Base-by-base conservation (phyloP, 2,113 vertebrate species). In the Pyxicephalus adspersus region DNA sequence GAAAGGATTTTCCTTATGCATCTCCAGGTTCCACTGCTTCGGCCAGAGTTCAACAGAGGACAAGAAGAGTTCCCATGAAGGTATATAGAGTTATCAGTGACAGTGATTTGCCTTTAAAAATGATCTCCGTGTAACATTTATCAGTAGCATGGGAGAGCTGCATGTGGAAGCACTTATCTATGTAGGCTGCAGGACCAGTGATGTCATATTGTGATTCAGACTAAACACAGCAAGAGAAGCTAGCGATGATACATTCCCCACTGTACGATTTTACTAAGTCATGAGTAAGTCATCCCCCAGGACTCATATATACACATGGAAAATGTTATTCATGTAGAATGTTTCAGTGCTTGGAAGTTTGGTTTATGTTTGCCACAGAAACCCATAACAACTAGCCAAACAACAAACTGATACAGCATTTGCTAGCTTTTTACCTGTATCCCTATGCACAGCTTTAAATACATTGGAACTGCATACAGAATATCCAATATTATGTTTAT, bases 21-120 rank as follows among this genome's bases (percentile, higher is more conserved):
- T 57, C 15, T 79, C 77, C 77, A 79, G 28, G 65, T 58, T 68
- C 65, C 50, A 34, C 23, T 64, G 1, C 29, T 51, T 65, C 60
- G 50, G 13, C 17, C 63, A 57, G 73, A 38, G 76, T 77, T 77
- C 76, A 77, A n/a, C 20, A 67, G 76, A 77, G 76, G 76, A 77
- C 76, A 77, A 51, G 11, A 7, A 22, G 34, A 11, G 8, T n/a
- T 4, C 29, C 18, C 25, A n/a, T 22, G 60, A 13, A 77, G 50
- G 64, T 26, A 22, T 77, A 45, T 61, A 45, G 38, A 58, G 28
- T 13, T 16, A 55, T 16, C 28, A 34, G n/a, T 50, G 17, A 31
- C 9, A 29, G n/a, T 45, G 25, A 64, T 64, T 25, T 64, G 45
- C 50, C 23, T 31, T 20, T 52, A 13, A 52, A 28, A 29, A 29